phyloP scores from a whole-genome alignment of 2,113 vertebrate genomes.

The Hemichromis elongatus region DNA sequence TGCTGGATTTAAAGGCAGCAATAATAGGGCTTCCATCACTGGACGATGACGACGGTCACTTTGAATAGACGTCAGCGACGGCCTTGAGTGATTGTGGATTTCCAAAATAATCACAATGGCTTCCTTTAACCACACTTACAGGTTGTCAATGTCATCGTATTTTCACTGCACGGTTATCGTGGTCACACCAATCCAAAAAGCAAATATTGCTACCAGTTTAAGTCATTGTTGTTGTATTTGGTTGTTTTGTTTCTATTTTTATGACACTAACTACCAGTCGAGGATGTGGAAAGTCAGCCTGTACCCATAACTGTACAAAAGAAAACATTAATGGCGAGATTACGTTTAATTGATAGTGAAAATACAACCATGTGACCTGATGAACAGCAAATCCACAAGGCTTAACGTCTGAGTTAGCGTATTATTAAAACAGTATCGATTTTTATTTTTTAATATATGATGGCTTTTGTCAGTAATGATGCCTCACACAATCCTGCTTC shows the following conservation, averaged over 20 bases:
- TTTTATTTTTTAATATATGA: not conserved
- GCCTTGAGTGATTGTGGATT: not conserved
- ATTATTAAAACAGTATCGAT: not conserved
- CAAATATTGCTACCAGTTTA: not conserved
- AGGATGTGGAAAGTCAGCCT: not conserved
- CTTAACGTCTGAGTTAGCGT: not conserved
- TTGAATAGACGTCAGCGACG: not conserved
- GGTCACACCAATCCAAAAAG: not conserved
- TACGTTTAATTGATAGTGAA: not conserved
- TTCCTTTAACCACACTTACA: not conserved
- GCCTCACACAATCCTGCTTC: not conserved
- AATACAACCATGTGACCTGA: not conserved
- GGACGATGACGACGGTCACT: not conserved
- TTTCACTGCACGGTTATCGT: not conserved
- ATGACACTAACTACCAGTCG: not conserved
- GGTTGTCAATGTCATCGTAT: fast-evolving
- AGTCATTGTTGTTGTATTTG: fast-evolving
- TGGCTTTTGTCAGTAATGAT: not conserved
- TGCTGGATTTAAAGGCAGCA: not conserved
- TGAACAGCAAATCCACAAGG: not conserved
- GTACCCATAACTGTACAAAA: not conserved
- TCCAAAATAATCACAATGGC: not conserved
- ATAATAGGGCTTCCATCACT: not conserved
- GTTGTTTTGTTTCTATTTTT: not conserved
- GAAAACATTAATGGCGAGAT: not conserved